Base-by-base conservation (phyloP, 2,797 vertebrate species). In the Gobio occitaniae region DNA sequence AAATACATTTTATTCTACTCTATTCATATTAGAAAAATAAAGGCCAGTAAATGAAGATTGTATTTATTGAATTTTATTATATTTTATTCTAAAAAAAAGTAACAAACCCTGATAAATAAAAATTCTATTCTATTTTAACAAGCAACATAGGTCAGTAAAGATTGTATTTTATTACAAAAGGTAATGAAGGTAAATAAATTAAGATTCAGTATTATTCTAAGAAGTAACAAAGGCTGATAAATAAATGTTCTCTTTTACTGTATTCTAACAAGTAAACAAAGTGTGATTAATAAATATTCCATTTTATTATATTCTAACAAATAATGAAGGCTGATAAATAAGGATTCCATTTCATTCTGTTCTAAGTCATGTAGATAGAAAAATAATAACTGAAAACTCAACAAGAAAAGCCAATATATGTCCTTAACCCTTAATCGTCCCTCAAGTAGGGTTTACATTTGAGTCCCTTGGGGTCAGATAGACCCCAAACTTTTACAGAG, bases 321-420 rank as follows among this genome's bases (percentile, higher is more conserved):
- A n/a, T 25, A 61, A 25, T 12, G n/a, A 61, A 12, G 59, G 59
- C 59, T n/a, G 56, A 25, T 2, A 4, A 61, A 61, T 11, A n/a
- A 61, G 25, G 10, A 5, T 25, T 61, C 59, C 11, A 12, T 70
- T 38, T 19, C 9, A 11, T 38, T 68, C 8, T 70, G 21, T 66
- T 66, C 7, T 9, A 68, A 68, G n/a, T 75, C 5, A 56, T 56
- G 29, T 76, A 56, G 17, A 6, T 17, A 21, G 17, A 75, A 54
- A 36, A 75, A 75, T 15, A 77, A 59, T 63, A 63, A 63, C 47
- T 32, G 8, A 19, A 79, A 50, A 36, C 25, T n/a, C 25, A 79
- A 65, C 4, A 36, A 80, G 12, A 80, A 66, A 52, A 66, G 17
- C 4, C 32, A 38, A 47, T 47, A 48, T 32, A 32, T 32, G 32